These are phyloP conservation scores for Rhagophthalmus giganteus DNA, from an alignment of 2,888 invertebrate species.

Conservation along the genomic window DNA sequence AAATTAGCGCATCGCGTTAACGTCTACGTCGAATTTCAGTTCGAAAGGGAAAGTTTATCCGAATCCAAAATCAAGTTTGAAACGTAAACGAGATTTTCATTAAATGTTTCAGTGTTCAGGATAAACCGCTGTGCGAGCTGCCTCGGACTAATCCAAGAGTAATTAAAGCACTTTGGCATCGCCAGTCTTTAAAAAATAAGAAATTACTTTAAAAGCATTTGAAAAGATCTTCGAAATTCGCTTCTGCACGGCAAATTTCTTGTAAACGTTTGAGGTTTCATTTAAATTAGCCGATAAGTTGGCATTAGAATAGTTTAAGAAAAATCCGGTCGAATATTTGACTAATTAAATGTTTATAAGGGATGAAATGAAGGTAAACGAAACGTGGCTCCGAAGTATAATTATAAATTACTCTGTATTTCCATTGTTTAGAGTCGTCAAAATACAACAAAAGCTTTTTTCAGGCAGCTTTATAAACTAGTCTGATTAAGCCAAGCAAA, in stretches of 20 bases:
- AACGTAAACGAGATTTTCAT: constrained; percentile 51
- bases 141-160: constrained; percentile 46
- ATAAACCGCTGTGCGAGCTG: constrained; percentile 40
- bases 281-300: neutral
- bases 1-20: too few species aligned
- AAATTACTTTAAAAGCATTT: constrained; percentile 42
- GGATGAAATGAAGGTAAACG: constrained; percentile 14
- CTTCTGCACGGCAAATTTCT: neutral
- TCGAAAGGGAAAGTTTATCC: constrained; percentile 15
- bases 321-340: neutral
- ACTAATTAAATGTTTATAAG: neutral
- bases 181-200: constrained; percentile 41
- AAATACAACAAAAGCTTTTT: constrained; percentile 53
- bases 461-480: constrained; percentile 51
- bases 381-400: constrained; percentile 37
- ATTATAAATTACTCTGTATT: constrained; percentile 51
- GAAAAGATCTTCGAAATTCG: constrained; percentile 4
- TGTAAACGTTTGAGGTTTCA: constrained; percentile 10
- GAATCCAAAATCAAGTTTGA: constrained; percentile 24
- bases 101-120: constrained; percentile 42
- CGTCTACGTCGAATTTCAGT: too few species aligned
- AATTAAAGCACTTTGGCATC: constrained; percentile 46
- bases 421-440: constrained; percentile 52
- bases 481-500: constrained; percentile 55
- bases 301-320: too few species aligned